phyloP scores from a whole-genome alignment of 2,113 vertebrate genomes.

The Amphiprion percula region DNA sequence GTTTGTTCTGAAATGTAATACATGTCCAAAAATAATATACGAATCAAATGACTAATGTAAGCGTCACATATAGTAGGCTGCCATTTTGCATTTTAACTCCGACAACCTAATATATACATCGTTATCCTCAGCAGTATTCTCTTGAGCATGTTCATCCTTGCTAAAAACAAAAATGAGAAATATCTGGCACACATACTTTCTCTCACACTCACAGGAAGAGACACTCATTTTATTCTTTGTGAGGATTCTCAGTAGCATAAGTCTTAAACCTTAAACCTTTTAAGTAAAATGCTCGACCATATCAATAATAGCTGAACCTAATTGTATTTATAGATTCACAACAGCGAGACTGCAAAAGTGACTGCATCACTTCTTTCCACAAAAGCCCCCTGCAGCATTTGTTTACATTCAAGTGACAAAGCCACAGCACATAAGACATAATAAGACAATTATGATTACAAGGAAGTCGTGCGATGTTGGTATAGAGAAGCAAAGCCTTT shows the following conservation, averaged over 20 bases:
- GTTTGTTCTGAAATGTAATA: neutral
- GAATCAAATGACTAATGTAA: neutral
- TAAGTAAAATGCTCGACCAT: neutral
- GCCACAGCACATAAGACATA: neutral
- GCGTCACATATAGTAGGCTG: neutral
- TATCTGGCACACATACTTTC: neutral
- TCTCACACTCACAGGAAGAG: neutral
- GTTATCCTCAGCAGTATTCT: constrained; percentile 5
- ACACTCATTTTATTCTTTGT: too few species aligned
- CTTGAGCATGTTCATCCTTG: neutral
- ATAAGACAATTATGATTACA: neutral
- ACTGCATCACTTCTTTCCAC: neutral
- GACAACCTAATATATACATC: too few species aligned
- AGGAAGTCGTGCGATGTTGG: neutral
- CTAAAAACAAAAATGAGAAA: neutral
- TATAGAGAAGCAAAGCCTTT: neutral
- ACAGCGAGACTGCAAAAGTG: neutral
- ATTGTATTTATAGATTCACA: neutral
- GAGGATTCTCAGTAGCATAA: too few species aligned
- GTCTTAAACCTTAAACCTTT: neutral
- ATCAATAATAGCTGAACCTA: neutral
- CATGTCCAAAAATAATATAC: neutral
- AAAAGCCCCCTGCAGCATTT: neutral
- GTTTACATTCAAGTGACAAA: constrained; percentile 1
- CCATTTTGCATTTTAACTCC: constrained; percentile 12